Evolutionary conservation across 2,888 invertebrate genomes (phyloP), one percentile per base, ranked within the genome.

Genomic region (Folsomia candida): DNA sequence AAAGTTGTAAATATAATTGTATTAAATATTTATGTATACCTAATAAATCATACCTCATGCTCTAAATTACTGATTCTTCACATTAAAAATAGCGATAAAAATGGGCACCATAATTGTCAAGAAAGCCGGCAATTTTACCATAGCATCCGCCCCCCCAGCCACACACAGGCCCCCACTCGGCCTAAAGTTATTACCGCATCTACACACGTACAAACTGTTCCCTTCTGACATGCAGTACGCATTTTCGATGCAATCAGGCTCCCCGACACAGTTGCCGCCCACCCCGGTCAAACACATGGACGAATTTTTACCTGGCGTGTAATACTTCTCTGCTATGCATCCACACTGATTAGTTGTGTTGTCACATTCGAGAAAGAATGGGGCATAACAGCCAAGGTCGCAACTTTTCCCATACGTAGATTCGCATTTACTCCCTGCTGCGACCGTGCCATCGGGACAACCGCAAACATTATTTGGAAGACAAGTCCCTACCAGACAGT

Each of bases 361-460:
- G n/a, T n/a, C n/a, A n/a, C n/a, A n/a, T n/a, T n/a, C n/a, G n/a
- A n/a, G n/a, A n/a, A n/a, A n/a, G n/a, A n/a, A n/a, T n/a, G n/a
- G n/a, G n/a, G n/a, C n/a, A n/a, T n/a, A n/a, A n/a, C n/a, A n/a
- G n/a, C n/a, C n/a, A n/a, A n/a, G n/a, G n/a, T n/a, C 28, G 29
- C 69, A 69, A 2, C 18, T 11, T 22, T 27, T 69, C 2, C 58
- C 63, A n/a, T 27, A 51, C 22, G 24, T 14, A 1, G 57, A 54
- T 1, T 28, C 57, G n/a, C 69, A 69, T 2, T 54, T 28, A 9
- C 29, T 25, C 4, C 14, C 37, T 3, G 62, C 54, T 24, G 28
- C 57, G 18, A 27, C 58, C 26, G 54, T 54, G 26, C 57, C 69
- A 29, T 63, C 63, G 27, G 64, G 62, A 29, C 6, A 28, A 14